Evolutionary conservation across 2,113 vertebrate genomes (phyloP), one percentile per base, ranked within the genome.

Genomic region (Pagrus major): DNA sequence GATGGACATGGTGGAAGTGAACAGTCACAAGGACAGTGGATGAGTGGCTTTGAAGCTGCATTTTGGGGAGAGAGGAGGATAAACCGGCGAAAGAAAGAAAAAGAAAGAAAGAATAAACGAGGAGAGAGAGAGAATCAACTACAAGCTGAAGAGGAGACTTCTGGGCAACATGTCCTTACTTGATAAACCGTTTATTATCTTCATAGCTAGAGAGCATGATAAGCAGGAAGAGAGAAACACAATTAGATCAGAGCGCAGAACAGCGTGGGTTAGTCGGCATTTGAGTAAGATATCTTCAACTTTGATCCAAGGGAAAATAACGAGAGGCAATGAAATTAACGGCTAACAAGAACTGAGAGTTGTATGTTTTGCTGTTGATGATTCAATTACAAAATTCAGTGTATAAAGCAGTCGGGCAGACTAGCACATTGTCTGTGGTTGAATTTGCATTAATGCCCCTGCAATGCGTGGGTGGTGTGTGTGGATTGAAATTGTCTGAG

Each of bases 101-200:
- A 52, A 39, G 41, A 58, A 11, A 58, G 41, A 52, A 64, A 76
- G 27, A 74, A 63, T 21, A 80, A 78, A 61, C 14, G 39, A 74
- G 72, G 77, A 86, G 46, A 86, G 69, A 86, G 54, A 86, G 69
- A 86, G 88, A 76, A 77, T 84, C 59, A 91, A 93, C 89, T 92
- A 90, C 58, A 88, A 71, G 91, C 90, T 92, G 87, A 88, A 66
- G 93, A 95, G 93, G 94, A 95, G 83, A 96, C 92, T 95, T 96
- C 96, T 97, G 96, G 95, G 81, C 96, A 97, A 96, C 80, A 95
- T 95, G 95, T 96, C 96, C 98, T 99, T 99, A 99, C 98, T 99
- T 99, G 98, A 99, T 98, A 97, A 99, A 99, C 95, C 95, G 97
- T 96, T 99, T 99, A 99, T 99, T 99, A 99, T 99, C 98, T 98